Evolutionary conservation across 2,113 vertebrate species (phyloP), one percentile per base, ranked within the genome.

Genomic region (Hippocampus zosterae): DNA sequence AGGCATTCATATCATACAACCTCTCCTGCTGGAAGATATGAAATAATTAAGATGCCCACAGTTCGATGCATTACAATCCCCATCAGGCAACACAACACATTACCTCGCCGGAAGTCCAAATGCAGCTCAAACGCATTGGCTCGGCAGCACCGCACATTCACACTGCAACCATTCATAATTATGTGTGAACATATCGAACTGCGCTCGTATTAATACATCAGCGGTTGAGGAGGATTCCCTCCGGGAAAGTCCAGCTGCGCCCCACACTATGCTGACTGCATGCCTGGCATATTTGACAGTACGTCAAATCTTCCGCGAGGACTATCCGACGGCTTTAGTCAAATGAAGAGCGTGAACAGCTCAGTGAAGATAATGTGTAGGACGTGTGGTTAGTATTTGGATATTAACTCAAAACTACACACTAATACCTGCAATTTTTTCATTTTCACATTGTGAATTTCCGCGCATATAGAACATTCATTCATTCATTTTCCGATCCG

Each of bases 21-120:
- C 33, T 18, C 19, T 3, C 52, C 63, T n/a, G n/a, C 42, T 27
- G n/a, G 41, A 65, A 46, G 63, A 65, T 65, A 27, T 65, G 63
- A 42, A 46, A 46, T 65, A 48, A 65, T 65, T 46, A 65, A 10
- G 63, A 65, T 27, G 41, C 42, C 41, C 63, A 44, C 63, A 27
- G 41, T 65, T 65, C 7, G 25, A 65, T 65, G 63, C 63, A 65
- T 65, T 65, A 65, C 63, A 65, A 65, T 65, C 63, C 63, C 63
- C 63, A 65, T 65, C 63, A 65, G 63, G 63, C 63, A 48, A 15
- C 21, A 27, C 42, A 65, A 46, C 63, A 46, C 63, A 65, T 65
- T 65, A 65, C 63, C 42, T 25, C 23, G 63, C 42, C 42, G 46
- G 63, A 16, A 44, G 41, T 46, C 41, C 21, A 13, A 60, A 40